A percentile compares a stretch with the other conserved stretches of the same genome.
These are phyloP conservation scores for Trachymyrmex septentrionalis DNA, from an alignment of 1,140 invertebrate genomes.

Conservation along the genomic window DNA sequence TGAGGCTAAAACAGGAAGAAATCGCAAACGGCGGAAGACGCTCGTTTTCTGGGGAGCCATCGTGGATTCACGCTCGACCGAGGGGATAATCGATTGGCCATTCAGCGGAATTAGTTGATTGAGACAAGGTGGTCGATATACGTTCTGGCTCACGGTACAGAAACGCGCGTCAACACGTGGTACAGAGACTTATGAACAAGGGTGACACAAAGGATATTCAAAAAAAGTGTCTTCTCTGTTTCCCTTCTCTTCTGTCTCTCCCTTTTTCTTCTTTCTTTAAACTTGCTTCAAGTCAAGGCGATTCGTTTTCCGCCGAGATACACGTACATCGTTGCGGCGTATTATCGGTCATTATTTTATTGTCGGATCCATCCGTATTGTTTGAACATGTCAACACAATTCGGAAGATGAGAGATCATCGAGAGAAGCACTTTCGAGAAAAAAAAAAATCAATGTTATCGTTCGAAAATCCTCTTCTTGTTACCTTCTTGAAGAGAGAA, in stretches of 20 bases:
- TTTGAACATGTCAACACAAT: conserved; percentile 8
- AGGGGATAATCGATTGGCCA: conserved; percentile 74
- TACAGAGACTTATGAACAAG: conserved; percentile 4
- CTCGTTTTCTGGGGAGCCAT: conserved; percentile 47
- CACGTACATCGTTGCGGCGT: background rate
- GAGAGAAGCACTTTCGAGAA: background rate
- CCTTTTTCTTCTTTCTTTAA: conserved; percentile 15
- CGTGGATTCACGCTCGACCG: conserved; percentile 67
- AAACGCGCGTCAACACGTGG: conserved; percentile 5
- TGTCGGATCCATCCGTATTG: background rate
- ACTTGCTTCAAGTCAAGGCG: background rate
- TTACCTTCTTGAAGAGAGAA: background rate
- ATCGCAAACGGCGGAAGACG: conserved; percentile 43
- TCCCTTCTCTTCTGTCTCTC: background rate
- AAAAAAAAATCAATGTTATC: background rate
- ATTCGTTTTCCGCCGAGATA: background rate
- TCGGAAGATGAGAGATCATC: background rate
- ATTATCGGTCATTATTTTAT: background rate
- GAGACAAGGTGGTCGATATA: conserved; percentile 52
- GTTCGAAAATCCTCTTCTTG: no score
- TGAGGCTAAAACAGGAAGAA: conserved; percentile 42
- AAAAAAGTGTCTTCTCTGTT: conserved; percentile 1
- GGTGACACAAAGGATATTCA: background rate
- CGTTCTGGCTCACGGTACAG: conserved; percentile 28
- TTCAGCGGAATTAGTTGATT: conserved; percentile 72